These are phyloP conservation scores for Dipodomys merriami DNA, from an alignment of 2,113 vertebrate genomes.

Conservation along the genomic window DNA sequence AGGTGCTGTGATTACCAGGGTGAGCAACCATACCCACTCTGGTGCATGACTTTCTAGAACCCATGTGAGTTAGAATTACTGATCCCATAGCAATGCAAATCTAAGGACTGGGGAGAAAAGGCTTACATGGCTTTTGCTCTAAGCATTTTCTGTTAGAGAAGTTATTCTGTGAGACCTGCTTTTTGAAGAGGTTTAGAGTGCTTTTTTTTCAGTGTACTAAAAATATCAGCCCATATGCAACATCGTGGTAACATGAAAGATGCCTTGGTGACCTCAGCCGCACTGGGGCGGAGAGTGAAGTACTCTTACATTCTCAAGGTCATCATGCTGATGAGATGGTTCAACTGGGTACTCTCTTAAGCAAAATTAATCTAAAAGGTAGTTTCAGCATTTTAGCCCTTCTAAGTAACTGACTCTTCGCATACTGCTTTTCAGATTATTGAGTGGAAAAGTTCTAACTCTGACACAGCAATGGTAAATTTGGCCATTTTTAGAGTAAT, in stretches of 20 bases:
- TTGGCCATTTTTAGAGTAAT: neutral
- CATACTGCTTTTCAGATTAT: slow-evolving; percentile 38
- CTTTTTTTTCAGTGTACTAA: slow-evolving; percentile 18
- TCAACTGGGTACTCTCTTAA: slow-evolving; percentile 5
- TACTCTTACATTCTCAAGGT: neutral
- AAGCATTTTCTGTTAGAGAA: slow-evolving; percentile 43
- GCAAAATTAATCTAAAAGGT: slow-evolving; percentile 37
- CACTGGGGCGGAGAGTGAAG: slow-evolving; percentile 2
- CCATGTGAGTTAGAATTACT: neutral
- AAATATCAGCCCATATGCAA: neutral
- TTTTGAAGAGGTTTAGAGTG: neutral
- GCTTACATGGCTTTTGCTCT: neutral
- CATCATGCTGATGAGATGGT: slow-evolving; percentile 32
- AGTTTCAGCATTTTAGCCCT: slow-evolving; percentile 6
- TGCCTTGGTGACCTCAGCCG: slow-evolving; percentile 26
- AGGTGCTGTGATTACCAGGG: neutral
- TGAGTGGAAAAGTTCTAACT: neutral
- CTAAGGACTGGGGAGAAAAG: neutral
- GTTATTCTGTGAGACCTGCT: neutral
- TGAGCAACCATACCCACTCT: neutral
- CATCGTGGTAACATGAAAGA: slow-evolving; percentile 22
- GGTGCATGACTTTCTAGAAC: neutral
- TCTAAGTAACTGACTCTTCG: slow-evolving; percentile 28
- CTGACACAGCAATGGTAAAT: neutral
- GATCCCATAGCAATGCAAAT: neutral